Evolutionary conservation across 2,888 invertebrate species (phyloP).

Genomic region (Cataglyphis rosenhaueri): DNA sequence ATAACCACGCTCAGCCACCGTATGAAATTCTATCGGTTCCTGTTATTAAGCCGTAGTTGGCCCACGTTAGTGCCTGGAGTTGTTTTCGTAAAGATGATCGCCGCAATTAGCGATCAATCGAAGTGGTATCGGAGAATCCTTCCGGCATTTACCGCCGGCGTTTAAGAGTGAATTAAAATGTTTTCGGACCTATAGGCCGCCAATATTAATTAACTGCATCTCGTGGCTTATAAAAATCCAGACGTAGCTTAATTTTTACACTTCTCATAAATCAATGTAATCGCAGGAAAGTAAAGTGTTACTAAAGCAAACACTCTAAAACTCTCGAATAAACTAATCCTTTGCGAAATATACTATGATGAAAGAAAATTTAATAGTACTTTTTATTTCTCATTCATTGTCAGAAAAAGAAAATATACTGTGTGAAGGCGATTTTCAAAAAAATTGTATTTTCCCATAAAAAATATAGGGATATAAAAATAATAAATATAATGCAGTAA

Average conservation of each 20-base stretch:
- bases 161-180: slow-evolving; percentile 28
- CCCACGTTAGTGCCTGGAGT: slow-evolving; percentile 72
- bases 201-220: slow-evolving; percentile 47
- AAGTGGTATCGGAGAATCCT: slow-evolving; percentile 64
- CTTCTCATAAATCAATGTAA: slow-evolving; percentile 35
- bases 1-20: slow-evolving; percentile 78
- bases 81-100: slow-evolving; percentile 79
- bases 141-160: slow-evolving; percentile 18
- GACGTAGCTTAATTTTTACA: slow-evolving; percentile 20
- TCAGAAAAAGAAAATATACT: background rate
- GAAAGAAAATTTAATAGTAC: slow-evolving; percentile 29
- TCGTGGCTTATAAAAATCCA: slow-evolving; percentile 19
- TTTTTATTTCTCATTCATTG: slow-evolving; percentile 16
- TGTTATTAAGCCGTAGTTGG: slow-evolving; percentile 76
- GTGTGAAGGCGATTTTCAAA: background rate
- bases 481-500: background rate
- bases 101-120: slow-evolving; percentile 82
- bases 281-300: slow-evolving; percentile 34
- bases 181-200: slow-evolving; percentile 7
- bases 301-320: slow-evolving; percentile 46
- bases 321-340: slow-evolving; percentile 27
- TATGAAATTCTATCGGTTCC: slow-evolving; percentile 79
- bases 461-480: background rate
- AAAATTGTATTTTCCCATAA: background rate
- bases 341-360: slow-evolving; percentile 16